A percentile compares a stretch with the other conserved stretches of the same genome.
Evolutionary conservation across 2,113 vertebrate genomes (phyloP).

Genomic region (Sapajus apella): DNA sequence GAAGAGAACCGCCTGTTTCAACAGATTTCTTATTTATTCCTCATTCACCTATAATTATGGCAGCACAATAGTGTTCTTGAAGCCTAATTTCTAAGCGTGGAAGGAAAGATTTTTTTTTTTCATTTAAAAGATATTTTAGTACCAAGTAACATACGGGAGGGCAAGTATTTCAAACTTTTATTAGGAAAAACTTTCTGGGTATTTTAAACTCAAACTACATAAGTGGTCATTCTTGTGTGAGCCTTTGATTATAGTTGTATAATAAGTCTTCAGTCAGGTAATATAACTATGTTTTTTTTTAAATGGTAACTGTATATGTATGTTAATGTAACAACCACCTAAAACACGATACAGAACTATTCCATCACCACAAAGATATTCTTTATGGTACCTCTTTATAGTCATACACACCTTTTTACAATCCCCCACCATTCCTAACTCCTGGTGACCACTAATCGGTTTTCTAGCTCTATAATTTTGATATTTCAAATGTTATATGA

Average conservation of each 20-base stretch:
- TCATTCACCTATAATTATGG: constrained; percentile 11
- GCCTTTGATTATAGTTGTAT: background rate
- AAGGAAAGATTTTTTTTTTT: constrained; percentile 44
- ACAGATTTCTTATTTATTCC: constrained; percentile 18
- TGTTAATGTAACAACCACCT: background rate
- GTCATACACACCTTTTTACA: background rate
- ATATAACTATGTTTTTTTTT: background rate
- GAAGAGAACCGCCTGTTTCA: constrained; percentile 27
- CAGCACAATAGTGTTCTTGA: background rate
- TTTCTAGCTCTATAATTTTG: constrained; percentile 1
- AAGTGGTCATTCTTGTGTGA: background rate
- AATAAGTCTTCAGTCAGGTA: background rate
- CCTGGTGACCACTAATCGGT: background rate
- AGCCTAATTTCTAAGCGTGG: background rate
- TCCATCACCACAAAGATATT: background rate
- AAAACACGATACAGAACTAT: background rate
- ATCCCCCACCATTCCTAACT: background rate
- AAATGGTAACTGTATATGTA: background rate
- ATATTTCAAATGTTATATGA: background rate
- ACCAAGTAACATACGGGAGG: constrained; percentile 7
- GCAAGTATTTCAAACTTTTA: constrained; percentile 33
- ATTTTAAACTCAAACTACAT: constrained; percentile 23
- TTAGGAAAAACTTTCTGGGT: constrained; percentile 5
- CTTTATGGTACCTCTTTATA: background rate
- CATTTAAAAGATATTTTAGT: constrained; percentile 47